phyloP scores from a whole-genome alignment of 2,113 vertebrate genomes.

The Pelmatolapia mariae region DNA sequence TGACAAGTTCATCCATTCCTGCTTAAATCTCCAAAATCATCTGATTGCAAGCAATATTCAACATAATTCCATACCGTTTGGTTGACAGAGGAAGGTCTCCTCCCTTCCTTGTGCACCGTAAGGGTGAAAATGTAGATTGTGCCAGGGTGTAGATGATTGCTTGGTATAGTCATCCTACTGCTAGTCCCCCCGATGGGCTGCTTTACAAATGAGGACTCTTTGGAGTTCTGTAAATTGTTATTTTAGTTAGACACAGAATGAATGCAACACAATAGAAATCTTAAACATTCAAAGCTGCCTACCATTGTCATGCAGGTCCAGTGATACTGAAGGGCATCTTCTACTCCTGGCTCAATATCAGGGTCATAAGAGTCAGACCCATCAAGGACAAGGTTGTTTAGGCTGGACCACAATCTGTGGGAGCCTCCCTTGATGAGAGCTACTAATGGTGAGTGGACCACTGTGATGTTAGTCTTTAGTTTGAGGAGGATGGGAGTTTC shows the following conservation, averaged over 20 bases:
- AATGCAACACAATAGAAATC: background rate
- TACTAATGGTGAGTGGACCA: constrained; percentile 61
- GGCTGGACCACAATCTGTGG: constrained; percentile 57
- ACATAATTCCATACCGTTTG: constrained; percentile 45
- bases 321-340: constrained; percentile 52
- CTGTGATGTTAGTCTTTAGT: constrained; percentile 33
- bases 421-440: constrained; percentile 72
- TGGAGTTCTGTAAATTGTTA: constrained; percentile 39
- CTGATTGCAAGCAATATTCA: background rate
- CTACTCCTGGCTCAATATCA: constrained; percentile 40
- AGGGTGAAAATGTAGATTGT: constrained; percentile 62
- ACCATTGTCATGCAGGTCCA: constrained; percentile 64
- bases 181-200: background rate
- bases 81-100: constrained; percentile 39
- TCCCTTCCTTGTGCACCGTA: constrained; percentile 60
- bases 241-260: background rate
- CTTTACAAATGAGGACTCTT: background rate
- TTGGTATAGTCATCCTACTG: constrained; percentile 43
- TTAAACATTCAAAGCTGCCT: background rate
- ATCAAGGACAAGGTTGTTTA: constrained; percentile 67
- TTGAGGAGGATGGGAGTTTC: constrained; percentile 61
- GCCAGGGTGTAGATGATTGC: constrained; percentile 22
- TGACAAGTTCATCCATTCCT: background rate
- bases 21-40: background rate
- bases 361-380: constrained; percentile 72